phyloP scores from a whole-genome alignment of 2,113 vertebrate genomes.

The Harpagus bidentatus region DNA sequence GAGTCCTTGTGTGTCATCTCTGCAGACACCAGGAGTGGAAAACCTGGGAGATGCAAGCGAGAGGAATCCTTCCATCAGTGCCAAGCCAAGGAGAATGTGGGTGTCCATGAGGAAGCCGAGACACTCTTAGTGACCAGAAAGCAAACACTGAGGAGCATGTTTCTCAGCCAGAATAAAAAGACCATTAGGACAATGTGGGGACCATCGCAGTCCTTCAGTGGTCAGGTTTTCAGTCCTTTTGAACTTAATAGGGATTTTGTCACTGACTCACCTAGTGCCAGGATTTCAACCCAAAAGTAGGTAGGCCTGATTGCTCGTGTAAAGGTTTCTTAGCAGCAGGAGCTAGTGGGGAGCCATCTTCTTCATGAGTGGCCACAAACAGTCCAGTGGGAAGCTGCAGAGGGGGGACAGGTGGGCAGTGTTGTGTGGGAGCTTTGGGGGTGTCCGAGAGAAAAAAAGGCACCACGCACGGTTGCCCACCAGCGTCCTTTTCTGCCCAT shows the following conservation, averaged over 20 bases:
- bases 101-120: fast-evolving
- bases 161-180: background rate
- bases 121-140: background rate
- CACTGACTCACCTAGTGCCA: background rate
- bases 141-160: background rate
- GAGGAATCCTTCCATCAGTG: background rate
- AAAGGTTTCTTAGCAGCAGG: background rate
- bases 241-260: background rate
- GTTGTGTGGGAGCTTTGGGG: background rate
- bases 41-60: background rate
- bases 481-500: background rate
- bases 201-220: background rate
- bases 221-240: background rate
- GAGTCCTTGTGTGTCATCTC: background rate
- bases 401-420: background rate
- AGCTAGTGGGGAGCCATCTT: background rate
- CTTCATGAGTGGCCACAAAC: background rate
- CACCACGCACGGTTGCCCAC: too few species aligned
- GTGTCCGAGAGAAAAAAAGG: background rate
- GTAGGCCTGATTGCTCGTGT: background rate
- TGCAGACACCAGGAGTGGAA: background rate
- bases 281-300: background rate
- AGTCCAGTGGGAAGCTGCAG: background rate
- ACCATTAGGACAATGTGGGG: background rate
- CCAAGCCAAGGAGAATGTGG: background rate